Percentiles rank a stretch among this genome's conserved stretches.
Conservation (phyloP, 1,140 invertebrate genomes). For the Danaus melanippus region DNA sequence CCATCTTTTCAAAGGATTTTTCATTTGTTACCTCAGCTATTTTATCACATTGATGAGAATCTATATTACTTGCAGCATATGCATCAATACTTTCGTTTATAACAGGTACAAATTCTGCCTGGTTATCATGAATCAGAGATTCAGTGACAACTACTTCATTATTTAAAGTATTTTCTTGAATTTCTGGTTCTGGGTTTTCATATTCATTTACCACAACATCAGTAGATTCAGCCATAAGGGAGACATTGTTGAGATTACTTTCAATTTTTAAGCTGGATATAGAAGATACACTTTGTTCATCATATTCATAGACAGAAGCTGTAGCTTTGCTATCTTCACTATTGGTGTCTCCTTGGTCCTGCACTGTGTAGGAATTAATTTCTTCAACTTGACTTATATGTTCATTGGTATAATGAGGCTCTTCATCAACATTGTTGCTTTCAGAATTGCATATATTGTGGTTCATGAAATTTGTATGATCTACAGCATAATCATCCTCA, state of each 20-base stretch:
- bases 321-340: slow-evolving; percentile 66
- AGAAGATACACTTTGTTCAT: slow-evolving; percentile 59
- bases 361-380: slow-evolving; percentile 35
- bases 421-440: slow-evolving; percentile 44
- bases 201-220: slow-evolving; percentile 29
- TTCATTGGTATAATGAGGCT: slow-evolving; percentile 45
- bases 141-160: slow-evolving; percentile 30
- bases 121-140: slow-evolving; percentile 23
- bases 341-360: slow-evolving; percentile 52
- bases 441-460: slow-evolving; percentile 29
- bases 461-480: slow-evolving; percentile 43
- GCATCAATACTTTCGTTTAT: slow-evolving; percentile 23
- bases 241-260: slow-evolving; percentile 41
- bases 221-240: slow-evolving; percentile 32
- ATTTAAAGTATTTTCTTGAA: slow-evolving; percentile 18
- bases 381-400: slow-evolving; percentile 43
- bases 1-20: slow-evolving; percentile 32
- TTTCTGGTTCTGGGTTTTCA: slow-evolving; percentile 29
- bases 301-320: slow-evolving; percentile 60
- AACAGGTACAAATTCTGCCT: slow-evolving; percentile 28
- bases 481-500: slow-evolving; percentile 48
- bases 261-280: slow-evolving; percentile 62
- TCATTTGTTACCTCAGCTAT: slow-evolving; percentile 22
- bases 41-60: slow-evolving; percentile 21
- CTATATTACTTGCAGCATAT: slow-evolving; percentile 9